Evolutionary conservation across 2,113 vertebrate species (phyloP).

Genomic region (Catharus bicknelli): DNA sequence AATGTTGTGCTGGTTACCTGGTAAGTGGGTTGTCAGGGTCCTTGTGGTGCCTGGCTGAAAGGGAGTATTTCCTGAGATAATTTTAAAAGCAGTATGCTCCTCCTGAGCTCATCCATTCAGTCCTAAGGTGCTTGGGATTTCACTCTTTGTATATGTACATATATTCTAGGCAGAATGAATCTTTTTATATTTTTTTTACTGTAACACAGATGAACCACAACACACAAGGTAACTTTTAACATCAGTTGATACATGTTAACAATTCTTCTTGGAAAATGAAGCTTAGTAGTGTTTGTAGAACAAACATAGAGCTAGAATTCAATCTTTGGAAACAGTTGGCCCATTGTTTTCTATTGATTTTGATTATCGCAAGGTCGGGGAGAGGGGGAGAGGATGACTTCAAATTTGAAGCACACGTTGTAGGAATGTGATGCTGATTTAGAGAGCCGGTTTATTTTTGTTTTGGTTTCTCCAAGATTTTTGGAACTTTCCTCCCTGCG

Average conservation of each 20-base stretch:
- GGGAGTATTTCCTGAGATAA: not conserved
- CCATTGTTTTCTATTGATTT: not conserved
- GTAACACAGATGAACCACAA: not conserved
- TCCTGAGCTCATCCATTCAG: not conserved
- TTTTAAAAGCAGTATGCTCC: not conserved
- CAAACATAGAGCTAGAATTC: not conserved
- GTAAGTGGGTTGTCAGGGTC: not conserved
- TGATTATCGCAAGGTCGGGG: not conserved
- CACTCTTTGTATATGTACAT: not conserved
- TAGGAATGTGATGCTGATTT: not conserved
- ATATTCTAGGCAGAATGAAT: not conserved
- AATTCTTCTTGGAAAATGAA: not conserved
- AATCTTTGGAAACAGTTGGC: not conserved
- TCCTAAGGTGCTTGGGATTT: not conserved
- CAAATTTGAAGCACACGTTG: not conserved
- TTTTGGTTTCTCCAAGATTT: not conserved
- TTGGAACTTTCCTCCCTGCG: fast-evolving
- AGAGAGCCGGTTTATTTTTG: not conserved
- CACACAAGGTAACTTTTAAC: not conserved
- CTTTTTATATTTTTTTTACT: not conserved
- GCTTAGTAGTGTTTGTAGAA: not conserved
- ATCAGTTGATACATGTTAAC: not conserved
- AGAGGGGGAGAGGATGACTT: not conserved
- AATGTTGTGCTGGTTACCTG: not conserved
- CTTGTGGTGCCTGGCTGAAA: not conserved